phyloP scores from a whole-genome alignment of 2,797 vertebrate genomes.

The Pseudochirops corinnae region DNA sequence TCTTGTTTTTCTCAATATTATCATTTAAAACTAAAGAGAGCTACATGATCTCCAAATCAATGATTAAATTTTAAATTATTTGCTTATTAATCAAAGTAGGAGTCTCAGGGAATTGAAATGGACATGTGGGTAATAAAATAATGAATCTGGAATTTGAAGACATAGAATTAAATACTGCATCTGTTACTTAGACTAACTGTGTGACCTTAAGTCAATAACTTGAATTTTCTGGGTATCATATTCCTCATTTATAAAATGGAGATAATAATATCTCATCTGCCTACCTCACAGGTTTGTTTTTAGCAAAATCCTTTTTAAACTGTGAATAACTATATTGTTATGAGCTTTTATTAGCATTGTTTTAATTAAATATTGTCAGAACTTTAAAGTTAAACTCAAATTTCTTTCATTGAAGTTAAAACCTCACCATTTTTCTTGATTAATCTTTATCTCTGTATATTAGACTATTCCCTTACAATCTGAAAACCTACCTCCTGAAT shows the following conservation, averaged over 20 bases:
- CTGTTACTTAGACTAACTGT: background rate
- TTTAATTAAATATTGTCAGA: background rate
- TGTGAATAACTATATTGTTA: no score
- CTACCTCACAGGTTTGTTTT: background rate
- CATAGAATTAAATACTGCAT: background rate
- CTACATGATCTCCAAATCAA: background rate
- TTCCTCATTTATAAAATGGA: background rate
- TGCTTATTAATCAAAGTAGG: background rate
- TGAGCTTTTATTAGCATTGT: no score
- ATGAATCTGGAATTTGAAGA: background rate
- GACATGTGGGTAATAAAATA: background rate
- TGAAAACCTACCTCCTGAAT: background rate
- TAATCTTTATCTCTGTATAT: background rate
- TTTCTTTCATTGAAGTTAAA: background rate
- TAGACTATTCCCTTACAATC: background rate
- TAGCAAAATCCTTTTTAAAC: no score
- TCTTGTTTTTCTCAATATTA: background rate
- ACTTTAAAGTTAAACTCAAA: background rate
- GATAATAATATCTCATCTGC: background rate
- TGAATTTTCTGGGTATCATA: background rate
- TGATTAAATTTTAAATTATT: background rate
- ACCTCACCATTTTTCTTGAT: background rate
- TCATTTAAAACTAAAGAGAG: background rate
- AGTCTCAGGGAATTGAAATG: background rate
- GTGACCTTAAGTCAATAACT: background rate